Evolutionary conservation across 2,113 vertebrate species (phyloP).

Genomic region (Phalacrocorax carbo): DNA sequence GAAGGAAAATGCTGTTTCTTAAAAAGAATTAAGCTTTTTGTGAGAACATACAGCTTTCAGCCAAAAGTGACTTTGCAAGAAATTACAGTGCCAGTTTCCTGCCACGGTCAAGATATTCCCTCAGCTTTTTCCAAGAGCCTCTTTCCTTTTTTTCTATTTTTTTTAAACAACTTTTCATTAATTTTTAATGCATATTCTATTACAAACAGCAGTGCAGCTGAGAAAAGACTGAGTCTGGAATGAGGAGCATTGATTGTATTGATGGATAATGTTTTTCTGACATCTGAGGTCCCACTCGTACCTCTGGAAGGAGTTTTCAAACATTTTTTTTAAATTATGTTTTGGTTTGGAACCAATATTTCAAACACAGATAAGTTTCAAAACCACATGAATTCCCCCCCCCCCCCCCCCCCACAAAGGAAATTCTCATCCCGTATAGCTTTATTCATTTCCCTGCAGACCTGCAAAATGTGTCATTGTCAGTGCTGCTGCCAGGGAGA

Average conservation of each 20-base stretch:
- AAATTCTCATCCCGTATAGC: neutral
- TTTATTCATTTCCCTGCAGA: neutral
- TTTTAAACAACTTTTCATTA: neutral
- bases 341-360: neutral
- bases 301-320: neutral
- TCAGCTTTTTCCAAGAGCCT: neutral
- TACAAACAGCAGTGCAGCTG: neutral
- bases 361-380: neutral
- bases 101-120: neutral
- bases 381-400: neutral
- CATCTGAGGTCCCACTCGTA: neutral
- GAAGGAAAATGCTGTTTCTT: neutral
- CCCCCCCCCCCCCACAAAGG: fast-evolving
- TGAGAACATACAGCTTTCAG: neutral
- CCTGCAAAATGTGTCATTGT: neutral
- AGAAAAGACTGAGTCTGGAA: neutral
- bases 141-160: neutral
- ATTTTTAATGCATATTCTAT: conserved; percentile 52
- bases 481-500: neutral
- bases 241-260: neutral
- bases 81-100: neutral
- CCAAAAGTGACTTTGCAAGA: neutral
- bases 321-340: neutral
- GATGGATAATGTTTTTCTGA: neutral
- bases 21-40: neutral